A percentile compares a stretch with the other conserved stretches of the same genome.
These are phyloP conservation scores for Astur gentilis DNA, from an alignment of 2,113 vertebrate genomes.

Conservation along the genomic window DNA sequence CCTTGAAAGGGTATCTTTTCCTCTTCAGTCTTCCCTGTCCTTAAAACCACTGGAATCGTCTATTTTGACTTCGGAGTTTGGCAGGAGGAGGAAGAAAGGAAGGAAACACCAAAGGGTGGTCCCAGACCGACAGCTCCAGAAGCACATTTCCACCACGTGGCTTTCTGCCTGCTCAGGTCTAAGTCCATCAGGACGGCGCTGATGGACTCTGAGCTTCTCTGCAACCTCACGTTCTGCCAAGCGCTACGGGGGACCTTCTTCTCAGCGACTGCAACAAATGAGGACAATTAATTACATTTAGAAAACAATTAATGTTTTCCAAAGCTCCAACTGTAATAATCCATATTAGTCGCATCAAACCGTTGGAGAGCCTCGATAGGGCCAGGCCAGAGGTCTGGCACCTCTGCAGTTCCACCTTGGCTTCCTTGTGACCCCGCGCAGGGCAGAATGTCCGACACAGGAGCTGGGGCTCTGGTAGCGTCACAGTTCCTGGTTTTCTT, in stretches of 20 bases:
- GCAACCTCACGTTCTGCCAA: rapidly evolving
- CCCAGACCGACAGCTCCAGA: background rate
- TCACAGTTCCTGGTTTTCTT: background rate
- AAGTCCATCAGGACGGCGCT: background rate
- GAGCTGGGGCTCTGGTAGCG: background rate
- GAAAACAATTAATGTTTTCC: background rate
- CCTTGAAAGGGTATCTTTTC: background rate
- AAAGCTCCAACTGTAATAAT: rapidly evolving
- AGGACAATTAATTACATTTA: background rate
- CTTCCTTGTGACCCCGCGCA: rapidly evolving
- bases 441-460: background rate
- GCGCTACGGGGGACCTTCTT: rapidly evolving
- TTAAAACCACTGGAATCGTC: rapidly evolving
- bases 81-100: background rate
- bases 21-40: background rate
- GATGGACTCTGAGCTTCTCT: background rate
- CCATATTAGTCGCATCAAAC: background rate
- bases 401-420: background rate
- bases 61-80: background rate
- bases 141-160: rapidly evolving
- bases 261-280: background rate
- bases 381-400: background rate
- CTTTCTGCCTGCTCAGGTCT: background rate
- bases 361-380: background rate
- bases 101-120: background rate